Base-by-base conservation (phyloP, 2,888 invertebrate species). In the Entomobrya proxima region DNA sequence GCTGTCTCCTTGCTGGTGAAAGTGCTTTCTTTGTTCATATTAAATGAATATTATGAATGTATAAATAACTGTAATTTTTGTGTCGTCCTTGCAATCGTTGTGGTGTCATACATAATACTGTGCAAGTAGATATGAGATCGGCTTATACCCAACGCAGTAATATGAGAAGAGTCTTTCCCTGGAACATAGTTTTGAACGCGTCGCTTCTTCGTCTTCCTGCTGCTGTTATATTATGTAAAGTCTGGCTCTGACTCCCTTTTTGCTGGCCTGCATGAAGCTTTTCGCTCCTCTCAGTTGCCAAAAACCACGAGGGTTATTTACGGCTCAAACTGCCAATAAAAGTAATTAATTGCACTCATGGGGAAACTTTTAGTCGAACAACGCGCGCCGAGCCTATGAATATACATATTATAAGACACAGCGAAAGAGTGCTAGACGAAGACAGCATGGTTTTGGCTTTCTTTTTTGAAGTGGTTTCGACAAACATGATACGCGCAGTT, bases 341-440 rank as follows among this genome's bases (percentile, higher is more conserved):
- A 87, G 88, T 88, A 88, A 88, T 88, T 88, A 88, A 88, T 88
- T 87, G 85, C 85, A 85, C 88, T 85, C 88, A 58, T 76, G 88
- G 84, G 88, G 81, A 87, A 87, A 87, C 87, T 87, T 87, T 84
- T 83, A 79, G 75, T 80, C 58, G 81, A 78, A 86, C 40, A 47
- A 64, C 44, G 30, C 24, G n/a, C 15, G 27, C 21, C 24, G 24
- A 37, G 18, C 9, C 18, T 35, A 35, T 32, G 15, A 64, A 64
- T 13, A 69, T 24, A 24, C 5, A 44, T 44, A 44, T 24, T 1
- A 69, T 15, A 44, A n/a, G 40, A 21, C 11, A 69, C 4, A 2
- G 30, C 13, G 61, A 27, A 27, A 61, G 15, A 3, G 21, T 9
- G 18, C n/a, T 21, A 52, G 52, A 5, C 52, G 9, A 21, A 52